Evolutionary conservation across 1,140 invertebrate species (phyloP).

Genomic region (Pollicipes pollicipes): DNA sequence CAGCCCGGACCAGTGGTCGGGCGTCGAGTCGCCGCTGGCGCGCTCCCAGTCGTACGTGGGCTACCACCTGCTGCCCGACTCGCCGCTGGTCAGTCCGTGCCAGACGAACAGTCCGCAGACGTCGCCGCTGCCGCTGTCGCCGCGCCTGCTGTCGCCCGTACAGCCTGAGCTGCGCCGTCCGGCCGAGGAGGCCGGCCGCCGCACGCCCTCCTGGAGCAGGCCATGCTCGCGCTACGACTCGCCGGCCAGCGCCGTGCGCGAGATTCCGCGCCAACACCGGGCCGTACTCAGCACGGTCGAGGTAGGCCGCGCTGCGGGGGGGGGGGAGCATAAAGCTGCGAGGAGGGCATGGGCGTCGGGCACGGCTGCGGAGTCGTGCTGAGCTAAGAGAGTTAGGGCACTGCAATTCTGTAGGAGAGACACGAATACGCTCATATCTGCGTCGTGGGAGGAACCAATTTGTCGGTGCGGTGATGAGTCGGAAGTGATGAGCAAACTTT

Average conservation of each 20-base stretch:
- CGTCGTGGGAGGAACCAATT: too few species aligned
- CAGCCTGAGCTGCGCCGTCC: neutral
- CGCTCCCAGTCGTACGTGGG: neutral
- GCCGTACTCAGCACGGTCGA: conserved; percentile 30
- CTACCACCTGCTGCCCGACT: neutral
- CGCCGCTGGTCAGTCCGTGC: neutral
- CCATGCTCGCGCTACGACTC: conserved; percentile 25
- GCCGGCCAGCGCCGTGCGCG: conserved; percentile 25
- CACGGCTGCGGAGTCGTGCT: too few species aligned
- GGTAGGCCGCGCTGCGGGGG: conserved; percentile 21
- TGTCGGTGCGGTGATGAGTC: too few species aligned
- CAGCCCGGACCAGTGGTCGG: neutral
- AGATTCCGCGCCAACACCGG: conserved; percentile 29
- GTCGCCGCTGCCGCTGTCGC: neutral
- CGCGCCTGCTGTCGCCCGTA: neutral
- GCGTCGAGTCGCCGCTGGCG: neutral
- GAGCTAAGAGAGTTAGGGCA: too few species aligned
- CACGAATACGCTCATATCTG: too few species aligned
- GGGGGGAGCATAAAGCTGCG: too few species aligned
- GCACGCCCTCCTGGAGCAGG: neutral
- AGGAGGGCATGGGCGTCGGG: too few species aligned
- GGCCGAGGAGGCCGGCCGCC: too few species aligned
- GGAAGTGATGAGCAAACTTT: too few species aligned
- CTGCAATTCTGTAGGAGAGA: too few species aligned
- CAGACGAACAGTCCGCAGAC: neutral